phyloP scores from a whole-genome alignment of 1,140 invertebrate genomes.

The Aphelinus certus region DNA sequence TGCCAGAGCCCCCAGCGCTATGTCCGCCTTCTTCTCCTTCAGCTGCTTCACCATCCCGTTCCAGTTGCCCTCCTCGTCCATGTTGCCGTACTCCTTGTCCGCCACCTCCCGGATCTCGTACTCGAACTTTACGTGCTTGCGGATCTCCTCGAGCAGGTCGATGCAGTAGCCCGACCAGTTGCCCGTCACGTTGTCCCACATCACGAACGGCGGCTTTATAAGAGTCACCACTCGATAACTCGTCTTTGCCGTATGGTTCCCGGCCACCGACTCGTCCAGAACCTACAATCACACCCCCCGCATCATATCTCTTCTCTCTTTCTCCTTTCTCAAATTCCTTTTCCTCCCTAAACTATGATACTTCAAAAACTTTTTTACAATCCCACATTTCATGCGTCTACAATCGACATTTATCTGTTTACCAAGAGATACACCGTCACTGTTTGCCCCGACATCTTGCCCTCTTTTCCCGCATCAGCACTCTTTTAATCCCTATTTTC shows the following conservation, averaged over 20 bases:
- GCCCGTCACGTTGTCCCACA: slow-evolving; percentile 72
- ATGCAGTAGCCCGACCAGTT: slow-evolving; percentile 92
- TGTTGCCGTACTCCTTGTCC: slow-evolving; percentile 84
- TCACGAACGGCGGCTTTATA: slow-evolving; percentile 88
- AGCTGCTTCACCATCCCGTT: slow-evolving; percentile 92
- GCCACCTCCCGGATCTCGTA: slow-evolving; percentile 84
- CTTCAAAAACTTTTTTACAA: no score
- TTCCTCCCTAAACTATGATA: no score
- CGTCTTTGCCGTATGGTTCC: slow-evolving; percentile 80
- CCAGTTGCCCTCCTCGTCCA: slow-evolving; percentile 89
- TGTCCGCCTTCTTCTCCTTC: slow-evolving; percentile 89
- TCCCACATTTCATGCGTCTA: no score
- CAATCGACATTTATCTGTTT: no score
- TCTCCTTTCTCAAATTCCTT: no score
- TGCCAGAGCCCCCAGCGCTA: slow-evolving; percentile 86
- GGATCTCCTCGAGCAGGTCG: slow-evolving; percentile 88
- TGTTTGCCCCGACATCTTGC: no score
- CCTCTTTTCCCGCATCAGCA: no score
- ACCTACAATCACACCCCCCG: slow-evolving; percentile 56
- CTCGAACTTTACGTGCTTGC: slow-evolving; percentile 85
- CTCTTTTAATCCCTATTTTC: no score
- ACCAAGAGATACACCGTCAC: no score
- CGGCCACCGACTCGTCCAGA: slow-evolving; percentile 72
- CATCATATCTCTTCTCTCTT: no score
- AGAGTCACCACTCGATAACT: slow-evolving; percentile 84